These are phyloP conservation scores for Corythaixoides concolor DNA, from an alignment of 2,113 vertebrate species.

Conservation along the genomic window DNA sequence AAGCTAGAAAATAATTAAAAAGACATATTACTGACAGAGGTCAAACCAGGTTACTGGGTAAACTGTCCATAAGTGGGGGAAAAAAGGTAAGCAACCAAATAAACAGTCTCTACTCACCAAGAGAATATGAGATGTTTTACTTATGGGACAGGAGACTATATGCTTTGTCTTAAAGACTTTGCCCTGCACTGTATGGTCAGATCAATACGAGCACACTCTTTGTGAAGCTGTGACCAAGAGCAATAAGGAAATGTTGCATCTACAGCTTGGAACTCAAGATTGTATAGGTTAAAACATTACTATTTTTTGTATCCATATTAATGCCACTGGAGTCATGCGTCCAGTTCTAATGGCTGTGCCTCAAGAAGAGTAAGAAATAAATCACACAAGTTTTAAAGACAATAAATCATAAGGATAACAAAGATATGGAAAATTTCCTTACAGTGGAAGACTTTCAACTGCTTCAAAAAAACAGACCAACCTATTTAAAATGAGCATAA, in stretches of 20 bases:
- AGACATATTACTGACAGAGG: background rate
- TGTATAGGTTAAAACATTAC: background rate
- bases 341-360: background rate
- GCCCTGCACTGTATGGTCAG: background rate
- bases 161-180: background rate
- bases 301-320: background rate
- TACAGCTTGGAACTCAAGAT: background rate
- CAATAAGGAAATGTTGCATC: background rate
- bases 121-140: background rate
- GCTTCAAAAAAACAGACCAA: background rate
- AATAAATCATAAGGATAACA: background rate
- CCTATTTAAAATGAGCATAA: background rate
- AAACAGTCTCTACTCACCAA: background rate
- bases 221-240: background rate
- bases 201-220: background rate
- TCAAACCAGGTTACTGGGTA: background rate
- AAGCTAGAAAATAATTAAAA: background rate
- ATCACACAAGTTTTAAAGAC: background rate
- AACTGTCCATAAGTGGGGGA: background rate
- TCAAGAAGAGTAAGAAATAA: background rate
- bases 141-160: background rate
- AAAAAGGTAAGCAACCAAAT: background rate
- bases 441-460: background rate
- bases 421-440: background rate
- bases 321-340: background rate